Evolutionary conservation across 2,797 vertebrate genomes (phyloP).

Genomic region (Clarias fuscus): DNA sequence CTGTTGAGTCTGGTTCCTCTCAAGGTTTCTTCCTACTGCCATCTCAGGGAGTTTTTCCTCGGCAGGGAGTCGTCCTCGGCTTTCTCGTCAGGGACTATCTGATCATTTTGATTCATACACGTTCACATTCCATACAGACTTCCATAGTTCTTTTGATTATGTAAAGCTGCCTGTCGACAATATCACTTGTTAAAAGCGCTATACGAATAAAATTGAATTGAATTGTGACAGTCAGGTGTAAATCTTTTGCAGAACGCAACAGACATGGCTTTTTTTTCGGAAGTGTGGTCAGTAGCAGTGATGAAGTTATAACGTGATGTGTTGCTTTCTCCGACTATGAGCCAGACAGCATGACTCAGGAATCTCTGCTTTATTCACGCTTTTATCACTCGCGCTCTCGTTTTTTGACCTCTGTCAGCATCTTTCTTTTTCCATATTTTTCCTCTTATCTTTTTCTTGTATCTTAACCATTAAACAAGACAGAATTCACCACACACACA

Average conservation of each 20-base stretch:
- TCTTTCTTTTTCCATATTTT: neutral
- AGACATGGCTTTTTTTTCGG: neutral
- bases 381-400: neutral
- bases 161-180: no score
- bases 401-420: neutral
- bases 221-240: neutral
- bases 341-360: slow-evolving; percentile 5
- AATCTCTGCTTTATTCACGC: neutral
- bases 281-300: neutral
- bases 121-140: no score
- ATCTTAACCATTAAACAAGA: slow-evolving; percentile 22
- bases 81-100: no score
- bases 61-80: no score
- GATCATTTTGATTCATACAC: no score
- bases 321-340: neutral
- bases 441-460: neutral
- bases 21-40: no score
- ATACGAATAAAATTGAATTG: no score
- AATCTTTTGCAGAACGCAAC: neutral
- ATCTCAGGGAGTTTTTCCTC: no score
- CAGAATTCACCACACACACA: slow-evolving; percentile 10
- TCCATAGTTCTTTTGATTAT: no score
- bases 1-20: no score
- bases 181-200: no score
- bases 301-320: neutral